These are phyloP conservation scores for Oryzias curvinotus DNA, from an alignment of 2,113 vertebrate genomes.

Conservation along the genomic window DNA sequence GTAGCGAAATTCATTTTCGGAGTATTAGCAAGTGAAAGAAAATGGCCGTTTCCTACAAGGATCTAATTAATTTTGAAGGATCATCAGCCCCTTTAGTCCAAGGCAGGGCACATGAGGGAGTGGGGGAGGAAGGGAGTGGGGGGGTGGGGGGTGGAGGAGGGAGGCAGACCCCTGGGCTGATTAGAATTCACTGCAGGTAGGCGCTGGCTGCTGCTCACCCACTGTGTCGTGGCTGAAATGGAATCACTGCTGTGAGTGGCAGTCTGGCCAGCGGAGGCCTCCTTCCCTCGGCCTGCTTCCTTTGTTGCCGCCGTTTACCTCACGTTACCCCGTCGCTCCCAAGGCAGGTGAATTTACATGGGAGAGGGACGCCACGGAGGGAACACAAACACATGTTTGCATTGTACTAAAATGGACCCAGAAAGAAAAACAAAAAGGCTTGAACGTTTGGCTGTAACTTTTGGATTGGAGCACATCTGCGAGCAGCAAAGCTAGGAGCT, in stretches of 20 bases:
- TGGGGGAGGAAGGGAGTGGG: constrained; percentile 55
- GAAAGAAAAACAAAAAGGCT: constrained; percentile 9
- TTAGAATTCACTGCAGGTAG: constrained; percentile 99
- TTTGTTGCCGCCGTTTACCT: constrained; percentile 77
- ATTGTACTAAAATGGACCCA: constrained; percentile 37
- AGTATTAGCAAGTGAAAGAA: constrained; percentile 84
- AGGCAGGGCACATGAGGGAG: constrained; percentile 74
- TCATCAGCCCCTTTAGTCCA: constrained; percentile 92
- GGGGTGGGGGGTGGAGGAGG: constrained; percentile 68
- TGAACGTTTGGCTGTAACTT: background rate
- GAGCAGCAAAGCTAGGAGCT: no score
- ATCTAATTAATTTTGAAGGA: constrained; percentile 99
- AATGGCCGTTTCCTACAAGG: constrained; percentile 84
- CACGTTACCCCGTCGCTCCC: constrained; percentile 62
- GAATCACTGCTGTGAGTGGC: constrained; percentile 81
- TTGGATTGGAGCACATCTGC: no score
- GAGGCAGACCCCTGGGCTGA: constrained; percentile 92
- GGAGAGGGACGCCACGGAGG: constrained; percentile 21
- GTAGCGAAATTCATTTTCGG: constrained; percentile 52
- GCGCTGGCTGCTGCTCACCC: constrained; percentile 95
- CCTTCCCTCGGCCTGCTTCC: constrained; percentile 62
- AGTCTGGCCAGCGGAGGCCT: constrained; percentile 74
- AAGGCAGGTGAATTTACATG: constrained; percentile 74
- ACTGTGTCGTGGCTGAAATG: constrained; percentile 93
- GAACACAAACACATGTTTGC: constrained; percentile 57